phyloP scores from a whole-genome alignment of 2,888 invertebrate genomes.

The Teleiodes luculella region DNA sequence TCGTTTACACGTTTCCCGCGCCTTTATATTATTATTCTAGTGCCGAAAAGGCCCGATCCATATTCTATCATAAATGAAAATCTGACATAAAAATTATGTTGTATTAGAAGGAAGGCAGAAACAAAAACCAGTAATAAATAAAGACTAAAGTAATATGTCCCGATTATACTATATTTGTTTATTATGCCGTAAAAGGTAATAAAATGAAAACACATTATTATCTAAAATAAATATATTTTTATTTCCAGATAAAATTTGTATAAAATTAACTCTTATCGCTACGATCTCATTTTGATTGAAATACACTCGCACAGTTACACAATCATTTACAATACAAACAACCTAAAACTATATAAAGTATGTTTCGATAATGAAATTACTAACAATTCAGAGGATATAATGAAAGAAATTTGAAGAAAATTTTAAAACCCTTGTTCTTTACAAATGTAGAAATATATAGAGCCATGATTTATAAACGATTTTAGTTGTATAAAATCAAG shows the following conservation, averaged over 20 bases:
- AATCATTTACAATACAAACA: background rate
- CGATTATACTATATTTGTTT: no score
- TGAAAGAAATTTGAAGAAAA: background rate
- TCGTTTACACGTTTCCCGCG: no score
- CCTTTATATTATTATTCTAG: no score
- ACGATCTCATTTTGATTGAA: slow-evolving; percentile 1
- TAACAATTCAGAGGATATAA: background rate
- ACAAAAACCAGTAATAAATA: no score
- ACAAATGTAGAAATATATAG: background rate
- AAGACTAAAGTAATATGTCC: no score
- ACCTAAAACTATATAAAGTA: background rate
- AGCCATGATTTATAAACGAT: background rate
- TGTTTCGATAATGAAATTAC: background rate
- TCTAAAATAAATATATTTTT: slow-evolving; percentile 41
- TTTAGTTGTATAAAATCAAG: no score
- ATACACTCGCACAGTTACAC: slow-evolving; percentile 1
- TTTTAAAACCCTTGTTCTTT: no score
- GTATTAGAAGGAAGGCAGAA: no score
- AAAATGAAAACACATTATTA: slow-evolving; percentile 12
- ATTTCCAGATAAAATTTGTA: slow-evolving; percentile 37
- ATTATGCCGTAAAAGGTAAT: background rate
- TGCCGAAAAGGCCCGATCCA: no score
- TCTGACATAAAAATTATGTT: no score
- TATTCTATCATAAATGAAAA: no score
- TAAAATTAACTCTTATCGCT: slow-evolving; percentile 50